Evolutionary conservation across 2,113 vertebrate species (phyloP), one percentile per base, ranked within the genome.

Genomic region (Capreolus pygargus): DNA sequence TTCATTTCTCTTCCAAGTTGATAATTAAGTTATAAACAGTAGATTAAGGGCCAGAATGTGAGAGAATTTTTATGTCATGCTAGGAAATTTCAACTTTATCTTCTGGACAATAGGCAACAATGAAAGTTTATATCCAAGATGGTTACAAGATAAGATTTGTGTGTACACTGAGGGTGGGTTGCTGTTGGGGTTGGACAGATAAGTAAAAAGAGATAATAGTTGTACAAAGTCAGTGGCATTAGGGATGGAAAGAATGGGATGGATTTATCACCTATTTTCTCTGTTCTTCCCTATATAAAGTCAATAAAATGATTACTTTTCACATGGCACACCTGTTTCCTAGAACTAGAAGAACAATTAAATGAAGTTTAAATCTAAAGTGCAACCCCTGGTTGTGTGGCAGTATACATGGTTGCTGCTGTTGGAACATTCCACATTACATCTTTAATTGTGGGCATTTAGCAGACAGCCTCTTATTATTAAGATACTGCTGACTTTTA

Each of bases 401-500:
- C 74, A 92, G 94, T 1, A 67, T 19, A 84, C 54, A 21, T 8
- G 84, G 95, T 16, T 89, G 91, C 1, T 94, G 94, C 93, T 96
- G 57, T 92, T 97, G 57, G 93, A 96, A 97, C 96, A 98, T 98
- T 98, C 97, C 97, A 96, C 52, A 97, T 97, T 98, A 98, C 92
- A 95, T 98, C 96, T 98, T 98, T 98, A 99, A 99, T 98, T 98
- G 98, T 82, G 92, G 97, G 92, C 97, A 98, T 98, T 99, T 99
- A 99, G 97, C 97, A 98, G 93, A 95, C 95, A 98, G 97, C 92
- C 97, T 98, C 93, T 98, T 98, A 98, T 98, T 98, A 98, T 98
- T 98, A 98, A 98, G 98, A 98, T 95, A 98, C 96, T 98, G 98
- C 98, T 98, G 98, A 98, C 98, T 99, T 99, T 99, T 98, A 98